Percentiles rank a stretch among this genome's conserved stretches.
These are phyloP conservation scores for Diphyllodes magnificus DNA, from an alignment of 2,113 vertebrate species.

Conservation along the genomic window DNA sequence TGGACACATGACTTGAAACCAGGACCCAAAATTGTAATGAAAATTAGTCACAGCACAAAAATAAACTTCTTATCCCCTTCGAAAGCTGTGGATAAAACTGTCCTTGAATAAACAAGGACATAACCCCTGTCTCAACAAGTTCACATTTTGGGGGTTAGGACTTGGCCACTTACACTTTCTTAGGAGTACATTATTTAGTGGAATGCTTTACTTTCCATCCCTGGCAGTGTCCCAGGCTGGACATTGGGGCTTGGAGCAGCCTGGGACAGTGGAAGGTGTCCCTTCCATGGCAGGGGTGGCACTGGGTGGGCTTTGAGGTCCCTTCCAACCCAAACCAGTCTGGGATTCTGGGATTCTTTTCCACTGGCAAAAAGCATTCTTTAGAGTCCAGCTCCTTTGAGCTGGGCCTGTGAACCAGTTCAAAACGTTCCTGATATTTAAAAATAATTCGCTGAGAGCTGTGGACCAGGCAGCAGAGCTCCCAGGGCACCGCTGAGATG, in stretches of 20 bases:
- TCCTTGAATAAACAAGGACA: neutral
- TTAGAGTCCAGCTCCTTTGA: neutral
- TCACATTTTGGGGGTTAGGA: rapidly evolving
- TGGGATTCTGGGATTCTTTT: neutral
- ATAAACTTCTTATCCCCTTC: neutral
- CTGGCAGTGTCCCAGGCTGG: neutral
- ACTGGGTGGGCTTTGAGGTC: rapidly evolving
- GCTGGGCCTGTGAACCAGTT: neutral
- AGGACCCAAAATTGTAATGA: neutral
- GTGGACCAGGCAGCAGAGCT: neutral
- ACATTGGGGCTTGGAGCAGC: rapidly evolving
- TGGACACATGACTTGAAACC: neutral
- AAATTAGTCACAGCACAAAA: neutral
- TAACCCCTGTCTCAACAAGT: neutral
- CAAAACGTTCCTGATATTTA: neutral
- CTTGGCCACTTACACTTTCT: neutral
- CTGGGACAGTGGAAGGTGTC: neutral
- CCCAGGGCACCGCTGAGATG: neutral
- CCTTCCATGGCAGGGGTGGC: neutral
- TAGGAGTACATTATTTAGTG: neutral
- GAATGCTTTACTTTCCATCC: neutral
- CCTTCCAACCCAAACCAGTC: neutral
- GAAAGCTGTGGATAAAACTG: neutral
- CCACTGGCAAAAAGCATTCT: neutral
- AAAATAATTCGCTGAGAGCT: neutral